Conservation (phyloP, 2,113 vertebrate genomes). For the Siniperca knerii region DNA sequence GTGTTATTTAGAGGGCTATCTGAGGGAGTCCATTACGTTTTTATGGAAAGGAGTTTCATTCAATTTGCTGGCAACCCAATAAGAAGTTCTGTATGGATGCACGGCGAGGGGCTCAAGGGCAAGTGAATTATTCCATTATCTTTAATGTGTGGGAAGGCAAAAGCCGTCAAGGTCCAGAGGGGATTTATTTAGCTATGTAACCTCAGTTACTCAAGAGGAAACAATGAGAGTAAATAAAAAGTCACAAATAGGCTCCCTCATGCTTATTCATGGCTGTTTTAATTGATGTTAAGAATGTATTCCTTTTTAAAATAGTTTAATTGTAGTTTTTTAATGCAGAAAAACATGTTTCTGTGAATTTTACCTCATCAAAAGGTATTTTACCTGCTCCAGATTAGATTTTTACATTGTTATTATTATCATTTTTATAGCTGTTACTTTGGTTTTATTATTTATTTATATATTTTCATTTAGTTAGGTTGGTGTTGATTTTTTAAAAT, state of each 20-base stretch:
- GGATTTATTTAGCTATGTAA: slow-evolving; percentile 66
- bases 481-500: background rate
- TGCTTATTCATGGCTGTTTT: background rate
- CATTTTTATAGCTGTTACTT: background rate
- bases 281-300: background rate
- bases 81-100: slow-evolving; percentile 66
- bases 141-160: slow-evolving; percentile 67
- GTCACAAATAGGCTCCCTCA: slow-evolving; percentile 1
- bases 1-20: slow-evolving; percentile 81
- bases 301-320: background rate
- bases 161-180: slow-evolving; percentile 51
- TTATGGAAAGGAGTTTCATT: slow-evolving; percentile 83
- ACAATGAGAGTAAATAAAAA: slow-evolving; percentile 31
- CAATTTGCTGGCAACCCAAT: slow-evolving; percentile 74
- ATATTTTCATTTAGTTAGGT: too few species aligned
- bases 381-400: background rate
- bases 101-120: slow-evolving; percentile 74
- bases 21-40: slow-evolving; percentile 80
- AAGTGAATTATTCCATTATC: slow-evolving; percentile 80
- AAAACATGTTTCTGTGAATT: background rate
- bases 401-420: too few species aligned
- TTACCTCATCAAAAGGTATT: background rate
- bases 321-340: background rate
- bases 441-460: background rate
- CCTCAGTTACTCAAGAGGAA: slow-evolving; percentile 46